Base-by-base conservation (phyloP, 2,888 invertebrate species). In the Adela reaumurella region DNA sequence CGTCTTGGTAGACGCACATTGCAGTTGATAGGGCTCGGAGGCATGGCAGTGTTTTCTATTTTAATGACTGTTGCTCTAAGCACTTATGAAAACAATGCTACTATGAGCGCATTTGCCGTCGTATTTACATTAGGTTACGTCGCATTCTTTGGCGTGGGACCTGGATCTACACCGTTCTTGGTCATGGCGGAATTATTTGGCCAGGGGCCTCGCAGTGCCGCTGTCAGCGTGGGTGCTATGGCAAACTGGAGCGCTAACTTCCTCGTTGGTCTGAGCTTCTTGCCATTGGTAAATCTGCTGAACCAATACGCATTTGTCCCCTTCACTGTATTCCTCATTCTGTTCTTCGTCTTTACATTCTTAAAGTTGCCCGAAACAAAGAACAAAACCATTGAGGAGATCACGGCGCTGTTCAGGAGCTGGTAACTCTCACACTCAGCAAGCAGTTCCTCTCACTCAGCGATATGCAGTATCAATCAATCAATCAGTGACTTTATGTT, bases 41-140 rank as follows among this genome's bases (percentile, higher is more conserved):
- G 89, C 46, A 89, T 89, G 88, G 83, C 87, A 49, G 69, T 88
- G 46, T 86, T 85, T 65, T 87, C 87, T 48, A 81, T 88, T 52
- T 81, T 88, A 53, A 86, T 89, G 76, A 89, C 89, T 0, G 57
- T 77, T 19, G 79, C 79, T 1, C 70, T 80, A 59, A 70, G 73
- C 51, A 77, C 77, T 1, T 74, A 73, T 54, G 55, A 68, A 50
- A 57, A 65, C 46, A 77, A 72, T 51, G 59, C 58, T 14, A 73
- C 73, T 10, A 79, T 79, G 80, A 76, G 74, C 49, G 55, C 71
- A 47, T 77, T 80, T 51, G 72, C 80, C 42, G 76, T 80, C 10
- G 66, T 79, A 43, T 81, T 80, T 55, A 79, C 79, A 1, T 62
- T 79, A 56, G 52, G 73, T 49, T 81, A 79, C 58, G 78, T 78